Base-by-base conservation (phyloP, 2,113 vertebrate species). In the Calypte anna region DNA sequence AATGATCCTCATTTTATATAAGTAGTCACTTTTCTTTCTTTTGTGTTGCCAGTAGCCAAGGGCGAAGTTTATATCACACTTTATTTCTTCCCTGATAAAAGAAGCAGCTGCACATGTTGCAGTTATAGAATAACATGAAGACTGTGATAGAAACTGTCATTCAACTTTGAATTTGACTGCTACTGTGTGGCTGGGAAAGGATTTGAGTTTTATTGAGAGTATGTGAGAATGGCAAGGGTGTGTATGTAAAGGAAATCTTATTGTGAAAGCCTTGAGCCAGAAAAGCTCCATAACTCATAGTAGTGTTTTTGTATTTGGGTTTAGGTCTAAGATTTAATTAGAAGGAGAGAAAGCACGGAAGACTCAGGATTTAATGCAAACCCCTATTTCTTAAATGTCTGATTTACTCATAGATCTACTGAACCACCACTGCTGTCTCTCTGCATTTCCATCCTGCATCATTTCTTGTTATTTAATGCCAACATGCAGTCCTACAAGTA, bases 381-480 rank as follows among this genome's bases (percentile, higher is more conserved):
- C 4, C 11, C 4, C 12, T 46, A 68, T 77, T 81, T 88, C 59
- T 82, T 73, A 55, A 58, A 80, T 25, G 14, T 82, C 28, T 80
- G 10, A 6, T 76, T 91, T 90, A 48, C 10, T 74, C 15, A 13
- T 38, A 63, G 48, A 9, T 86, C 23, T 84, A 4, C 20, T 50
- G 27, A 75, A 36, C 28, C 11, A 27, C 43, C 70, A 33, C 27
- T 10, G 22, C 43, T 7, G 8, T 23, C 19, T 82, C n/a, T 64
- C 67, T 93, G 48, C 25, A 24, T 95, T 93, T 82, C 57, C 9
- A 76, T 66, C 27, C 53, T 62, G 31, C 40, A 81, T 53, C 0
- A 57, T 83, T 96, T 88, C 57, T 48, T 78, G 81, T 84, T 88
- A 88, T 74, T 94, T 80, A 93, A 79, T 59, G 62, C 43, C 57